These are phyloP conservation scores for Picus viridis DNA, from an alignment of 2,797 vertebrate species.

Conservation along the genomic window DNA sequence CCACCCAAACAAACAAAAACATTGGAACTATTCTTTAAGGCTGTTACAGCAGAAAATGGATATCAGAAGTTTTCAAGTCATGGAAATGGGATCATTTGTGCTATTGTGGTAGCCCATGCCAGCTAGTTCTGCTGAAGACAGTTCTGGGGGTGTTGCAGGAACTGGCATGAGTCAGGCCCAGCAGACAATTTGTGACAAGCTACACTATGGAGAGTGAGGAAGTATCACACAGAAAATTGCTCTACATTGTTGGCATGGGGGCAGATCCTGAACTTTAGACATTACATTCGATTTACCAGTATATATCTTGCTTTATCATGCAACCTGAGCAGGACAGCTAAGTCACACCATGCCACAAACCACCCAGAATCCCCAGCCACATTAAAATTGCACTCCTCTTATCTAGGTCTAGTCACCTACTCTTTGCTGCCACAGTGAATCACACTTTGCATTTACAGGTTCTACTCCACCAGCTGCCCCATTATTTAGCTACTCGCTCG, in stretches of 20 bases:
- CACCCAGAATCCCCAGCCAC: not conserved
- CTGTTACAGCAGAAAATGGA: not conserved
- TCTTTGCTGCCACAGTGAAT: not conserved
- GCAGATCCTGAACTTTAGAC: not conserved
- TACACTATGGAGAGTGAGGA: not conserved
- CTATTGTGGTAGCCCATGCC: not conserved
- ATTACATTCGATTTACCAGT: not conserved
- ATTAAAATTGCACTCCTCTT: not conserved
- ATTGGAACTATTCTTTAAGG: not conserved
- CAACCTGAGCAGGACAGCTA: not conserved
- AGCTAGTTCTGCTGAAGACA: not conserved
- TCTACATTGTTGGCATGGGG: not conserved
- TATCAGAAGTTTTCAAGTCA: not conserved
- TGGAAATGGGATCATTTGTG: not conserved
- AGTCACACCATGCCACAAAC: not conserved
- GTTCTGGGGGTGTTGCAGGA: fast-evolving
- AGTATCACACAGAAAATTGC: not conserved
- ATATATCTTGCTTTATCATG: not conserved
- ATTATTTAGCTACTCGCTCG: not conserved
- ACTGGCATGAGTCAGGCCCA: not conserved
- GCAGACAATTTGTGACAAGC: not conserved
- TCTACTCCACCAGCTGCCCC: not conserved
- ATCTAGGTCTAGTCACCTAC: not conserved
- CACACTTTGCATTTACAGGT: not conserved
- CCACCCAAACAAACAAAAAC: not conserved